Evolutionary conservation across 2,113 vertebrate genomes (phyloP).

Genomic region (Cnemophilus loriae): DNA sequence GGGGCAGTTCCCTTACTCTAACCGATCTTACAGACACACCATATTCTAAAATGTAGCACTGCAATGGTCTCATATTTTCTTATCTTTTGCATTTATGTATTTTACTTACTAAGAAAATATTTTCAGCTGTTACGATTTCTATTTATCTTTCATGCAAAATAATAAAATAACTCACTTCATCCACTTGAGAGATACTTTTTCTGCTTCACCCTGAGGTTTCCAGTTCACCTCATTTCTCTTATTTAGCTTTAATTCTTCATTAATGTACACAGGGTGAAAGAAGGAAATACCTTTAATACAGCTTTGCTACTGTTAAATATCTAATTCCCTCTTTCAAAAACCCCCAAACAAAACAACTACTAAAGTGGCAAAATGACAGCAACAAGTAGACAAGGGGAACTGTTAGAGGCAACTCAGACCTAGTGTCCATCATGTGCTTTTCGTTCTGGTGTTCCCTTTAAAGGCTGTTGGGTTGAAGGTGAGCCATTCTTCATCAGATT

Average conservation of each 20-base stretch:
- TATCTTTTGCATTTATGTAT: not conserved
- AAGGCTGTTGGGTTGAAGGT: not conserved
- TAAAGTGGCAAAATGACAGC: conserved; percentile 64
- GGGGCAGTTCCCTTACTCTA: not conserved
- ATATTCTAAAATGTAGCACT: not conserved
- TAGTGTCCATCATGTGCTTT: conserved; percentile 43
- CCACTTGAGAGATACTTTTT: not conserved
- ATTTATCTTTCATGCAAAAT: not conserved
- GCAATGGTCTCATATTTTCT: not conserved
- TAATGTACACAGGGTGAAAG: conserved; percentile 50
- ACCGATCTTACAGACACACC: not conserved
- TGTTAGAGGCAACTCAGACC: conserved; percentile 31
- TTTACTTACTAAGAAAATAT: not conserved
- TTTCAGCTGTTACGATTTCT: not conserved
- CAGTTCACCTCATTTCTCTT: not conserved
- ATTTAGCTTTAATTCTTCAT: not conserved
- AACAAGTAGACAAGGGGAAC: conserved; percentile 60
- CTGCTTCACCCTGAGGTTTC: not conserved
- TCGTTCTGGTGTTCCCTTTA: conserved; percentile 10
- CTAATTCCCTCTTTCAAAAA: conserved; percentile 44
- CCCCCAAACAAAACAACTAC: not conserved
- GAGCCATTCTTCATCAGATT: not conserved
- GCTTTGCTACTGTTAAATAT: conserved; percentile 64
- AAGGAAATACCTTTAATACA: conserved; percentile 72
- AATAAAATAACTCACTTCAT: conserved; percentile 11